phyloP scores from a whole-genome alignment of 2,888 invertebrate species.

The Agrotis clavis region DNA sequence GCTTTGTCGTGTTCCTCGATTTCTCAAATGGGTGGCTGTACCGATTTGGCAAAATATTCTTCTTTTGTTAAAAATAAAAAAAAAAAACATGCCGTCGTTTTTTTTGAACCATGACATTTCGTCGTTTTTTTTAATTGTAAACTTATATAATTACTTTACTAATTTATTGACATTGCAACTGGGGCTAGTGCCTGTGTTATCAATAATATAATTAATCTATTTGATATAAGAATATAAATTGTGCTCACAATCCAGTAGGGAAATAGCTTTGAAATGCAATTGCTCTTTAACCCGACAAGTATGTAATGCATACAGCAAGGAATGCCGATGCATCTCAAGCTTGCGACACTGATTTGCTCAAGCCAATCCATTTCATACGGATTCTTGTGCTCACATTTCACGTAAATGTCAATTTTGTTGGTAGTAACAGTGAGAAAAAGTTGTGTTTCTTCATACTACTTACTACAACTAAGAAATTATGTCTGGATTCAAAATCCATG shows the following conservation, averaged over 20 bases:
- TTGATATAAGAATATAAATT: neutral
- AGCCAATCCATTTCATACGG: constrained; percentile 27
- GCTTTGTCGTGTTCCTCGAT: too few relatives aligned
- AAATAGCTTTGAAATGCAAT: neutral
- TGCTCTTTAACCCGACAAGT: constrained; percentile 30
- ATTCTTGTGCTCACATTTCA: constrained; percentile 19
- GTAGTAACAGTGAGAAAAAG: neutral
- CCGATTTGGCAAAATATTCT: too few relatives aligned
- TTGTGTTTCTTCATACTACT: neutral
- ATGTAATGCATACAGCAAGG: constrained; percentile 11
- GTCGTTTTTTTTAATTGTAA: too few relatives aligned
- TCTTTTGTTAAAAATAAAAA: too few relatives aligned
- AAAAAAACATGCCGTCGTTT: too few relatives aligned
- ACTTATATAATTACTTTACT: too few relatives aligned
- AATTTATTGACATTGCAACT: too few relatives aligned
- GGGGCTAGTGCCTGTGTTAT: too few relatives aligned
- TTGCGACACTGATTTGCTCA: constrained; percentile 48
- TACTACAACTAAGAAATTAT: neutral
- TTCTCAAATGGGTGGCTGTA: too few relatives aligned
- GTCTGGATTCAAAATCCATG: neutral
- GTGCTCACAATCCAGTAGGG: neutral
- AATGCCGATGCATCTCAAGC: constrained; percentile 21
- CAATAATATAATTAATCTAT: neutral
- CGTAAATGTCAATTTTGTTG: constrained; percentile 15
- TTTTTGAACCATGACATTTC: too few relatives aligned